Percentiles rank a stretch among this genome's conserved stretches.
phyloP scores from a whole-genome alignment of 2,113 vertebrate genomes.

The Microtus montanus region DNA sequence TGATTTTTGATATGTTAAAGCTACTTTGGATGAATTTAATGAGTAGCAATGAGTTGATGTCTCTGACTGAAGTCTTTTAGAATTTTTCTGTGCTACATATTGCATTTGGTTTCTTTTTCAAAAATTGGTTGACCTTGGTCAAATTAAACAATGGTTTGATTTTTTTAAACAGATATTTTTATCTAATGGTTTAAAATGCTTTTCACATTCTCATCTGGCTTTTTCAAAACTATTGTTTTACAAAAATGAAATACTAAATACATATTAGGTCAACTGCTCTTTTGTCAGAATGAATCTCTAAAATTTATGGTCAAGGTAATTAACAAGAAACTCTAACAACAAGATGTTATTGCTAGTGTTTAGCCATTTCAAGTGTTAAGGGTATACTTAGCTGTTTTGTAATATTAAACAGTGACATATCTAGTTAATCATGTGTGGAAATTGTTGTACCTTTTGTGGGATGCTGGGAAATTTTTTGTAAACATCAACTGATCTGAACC shows the following conservation, averaged over 20 bases:
- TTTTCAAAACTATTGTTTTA: background rate
- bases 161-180: background rate
- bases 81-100: background rate
- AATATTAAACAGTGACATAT: conserved; percentile 27
- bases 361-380: conserved; percentile 14
- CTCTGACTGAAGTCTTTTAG: background rate
- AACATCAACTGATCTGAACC: conserved; percentile 37
- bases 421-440: conserved; percentile 14
- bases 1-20: background rate
- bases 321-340: background rate
- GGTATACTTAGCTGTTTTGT: conserved; percentile 23
- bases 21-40: background rate
- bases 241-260: background rate
- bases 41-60: too few species aligned
- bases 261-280: background rate
- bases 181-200: background rate
- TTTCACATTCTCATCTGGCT: background rate
- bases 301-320: conserved; percentile 16
- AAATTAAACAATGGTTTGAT: background rate
- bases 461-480: background rate
- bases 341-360: background rate
- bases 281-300: conserved; percentile 2
- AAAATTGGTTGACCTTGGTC: conserved; percentile 19
- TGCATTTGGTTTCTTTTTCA: background rate
- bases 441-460: conserved; percentile 22